A percentile compares a stretch with the other conserved stretches of the same genome.
Conservation (phyloP, 2,888 invertebrate species). For the Acrobasis suavella region DNA sequence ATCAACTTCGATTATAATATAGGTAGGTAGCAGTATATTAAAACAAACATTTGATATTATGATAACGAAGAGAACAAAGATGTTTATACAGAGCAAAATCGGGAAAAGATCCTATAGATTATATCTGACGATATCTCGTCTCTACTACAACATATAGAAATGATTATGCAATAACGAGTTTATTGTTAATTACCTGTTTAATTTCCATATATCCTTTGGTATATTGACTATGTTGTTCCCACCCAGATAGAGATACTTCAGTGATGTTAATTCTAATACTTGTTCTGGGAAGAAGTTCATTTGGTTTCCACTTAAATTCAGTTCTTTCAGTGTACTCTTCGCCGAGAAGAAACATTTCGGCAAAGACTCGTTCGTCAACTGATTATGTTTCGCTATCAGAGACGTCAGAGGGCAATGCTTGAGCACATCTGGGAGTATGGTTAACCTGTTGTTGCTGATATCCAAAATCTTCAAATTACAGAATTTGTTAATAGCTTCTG, state of each 20-base stretch:
- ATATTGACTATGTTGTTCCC: constrained; percentile 92
- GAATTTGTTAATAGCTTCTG: constrained; percentile 84
- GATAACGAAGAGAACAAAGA: constrained; percentile 14
- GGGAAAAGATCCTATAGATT: neutral
- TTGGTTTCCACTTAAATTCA: constrained; percentile 97
- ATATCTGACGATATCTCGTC: neutral
- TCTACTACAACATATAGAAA: neutral
- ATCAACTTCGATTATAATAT: neutral
- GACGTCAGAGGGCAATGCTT: constrained; percentile 88
- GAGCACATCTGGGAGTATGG: constrained; percentile 89
- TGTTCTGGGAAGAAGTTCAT: constrained; percentile 93
- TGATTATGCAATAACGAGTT: neutral
- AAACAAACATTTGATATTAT: constrained; percentile 16
- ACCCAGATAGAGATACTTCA: constrained; percentile 95
- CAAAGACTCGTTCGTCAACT: constrained; percentile 90
- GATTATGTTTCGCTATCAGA: constrained; percentile 94
- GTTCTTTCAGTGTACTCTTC: constrained; percentile 86
- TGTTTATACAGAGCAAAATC: neutral
- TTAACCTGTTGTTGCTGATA: constrained; percentile 93
- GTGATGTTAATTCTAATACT: constrained; percentile 87
- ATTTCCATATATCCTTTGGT: constrained; percentile 88
- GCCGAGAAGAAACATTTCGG: constrained; percentile 91
- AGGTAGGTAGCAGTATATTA: neutral
- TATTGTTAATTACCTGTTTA: constrained; percentile 58
- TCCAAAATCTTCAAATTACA: constrained; percentile 90